Percentiles rank a stretch among this genome's conserved stretches.
phyloP scores from a whole-genome alignment of 1,140 invertebrate genomes.

The Popillia japonica region DNA sequence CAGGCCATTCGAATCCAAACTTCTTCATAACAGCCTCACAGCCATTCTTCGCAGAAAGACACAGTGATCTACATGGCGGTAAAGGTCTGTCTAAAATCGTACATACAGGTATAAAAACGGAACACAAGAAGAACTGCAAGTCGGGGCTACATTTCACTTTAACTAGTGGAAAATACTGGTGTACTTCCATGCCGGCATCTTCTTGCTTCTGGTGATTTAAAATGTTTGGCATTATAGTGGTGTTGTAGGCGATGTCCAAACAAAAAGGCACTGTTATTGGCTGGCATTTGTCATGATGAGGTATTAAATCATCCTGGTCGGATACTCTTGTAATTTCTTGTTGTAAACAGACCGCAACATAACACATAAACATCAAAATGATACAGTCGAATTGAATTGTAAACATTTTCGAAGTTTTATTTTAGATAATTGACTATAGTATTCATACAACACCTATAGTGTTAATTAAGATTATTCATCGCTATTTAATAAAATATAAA shows the following conservation, averaged over 20 bases:
- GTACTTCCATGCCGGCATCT: conserved; percentile 92
- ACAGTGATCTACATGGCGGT: conserved; percentile 91
- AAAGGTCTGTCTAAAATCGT: conserved; percentile 90
- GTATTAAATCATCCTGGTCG: conserved; percentile 58
- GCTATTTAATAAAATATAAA: conserved; percentile 35
- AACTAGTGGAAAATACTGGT: conserved; percentile 94
- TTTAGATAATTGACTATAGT: background rate
- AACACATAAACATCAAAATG: conserved; percentile 31
- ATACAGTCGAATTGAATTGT: conserved; percentile 22
- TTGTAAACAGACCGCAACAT: conserved; percentile 7
- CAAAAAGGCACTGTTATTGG: conserved; percentile 93
- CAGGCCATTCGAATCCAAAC: conserved; percentile 95
- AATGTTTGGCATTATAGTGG: conserved; percentile 96
- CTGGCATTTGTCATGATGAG: conserved; percentile 87
- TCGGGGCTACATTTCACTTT: conserved; percentile 96
- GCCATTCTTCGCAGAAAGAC: conserved; percentile 84
- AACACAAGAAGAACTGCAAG: conserved; percentile 95
- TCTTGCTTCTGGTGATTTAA: conserved; percentile 93
- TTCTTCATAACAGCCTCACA: conserved; percentile 93
- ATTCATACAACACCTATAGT: conserved; percentile 37
- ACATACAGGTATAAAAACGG: conserved; percentile 95
- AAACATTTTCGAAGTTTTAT: conserved; percentile 36
- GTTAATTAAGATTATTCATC: conserved; percentile 25
- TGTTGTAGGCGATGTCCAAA: conserved; percentile 91
- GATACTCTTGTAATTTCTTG: conserved; percentile 42